These are phyloP conservation scores for Drosophila melanica DNA, from an alignment of 1,140 invertebrate genomes.

Conservation along the genomic window DNA sequence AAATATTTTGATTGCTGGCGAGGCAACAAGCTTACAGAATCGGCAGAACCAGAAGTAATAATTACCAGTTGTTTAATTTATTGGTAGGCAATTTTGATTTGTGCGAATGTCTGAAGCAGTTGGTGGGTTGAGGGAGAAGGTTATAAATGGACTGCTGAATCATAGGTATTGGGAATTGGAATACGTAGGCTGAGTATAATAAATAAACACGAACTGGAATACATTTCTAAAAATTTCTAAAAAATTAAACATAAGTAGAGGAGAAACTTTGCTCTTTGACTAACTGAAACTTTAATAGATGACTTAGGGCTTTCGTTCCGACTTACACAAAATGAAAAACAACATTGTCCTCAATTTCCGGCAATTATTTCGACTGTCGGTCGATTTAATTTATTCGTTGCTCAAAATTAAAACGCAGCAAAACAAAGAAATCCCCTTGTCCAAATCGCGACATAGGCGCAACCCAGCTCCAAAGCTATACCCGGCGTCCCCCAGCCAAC, in stretches of 20 bases:
- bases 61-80: conserved; percentile 77
- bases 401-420: conserved; percentile 78
- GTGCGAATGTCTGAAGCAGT: conserved; percentile 9
- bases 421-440: conserved; percentile 81
- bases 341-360: conserved; percentile 75
- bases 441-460: conserved; percentile 72
- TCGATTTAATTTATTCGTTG: conserved; percentile 82
- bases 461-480: conserved; percentile 15
- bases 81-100: conserved; percentile 71
- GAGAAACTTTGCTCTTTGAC: neutral
- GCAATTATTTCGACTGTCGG: conserved; percentile 79
- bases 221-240: neutral
- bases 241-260: no score
- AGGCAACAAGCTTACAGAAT: conserved; percentile 19
- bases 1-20: conserved; percentile 33
- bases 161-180: neutral
- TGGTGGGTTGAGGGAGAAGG: neutral
- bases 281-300: conserved; percentile 41
- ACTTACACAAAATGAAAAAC: conserved; percentile 34
- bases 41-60: conserved; percentile 57
- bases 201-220: neutral
- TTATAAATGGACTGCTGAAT: conserved; percentile 6
- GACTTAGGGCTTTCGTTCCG: conserved; percentile 1
- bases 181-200: no score
- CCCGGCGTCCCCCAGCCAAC: conserved; percentile 1